Evolutionary conservation across 2,888 invertebrate genomes (phyloP).

Genomic region (Orthonevra nobilis): DNA sequence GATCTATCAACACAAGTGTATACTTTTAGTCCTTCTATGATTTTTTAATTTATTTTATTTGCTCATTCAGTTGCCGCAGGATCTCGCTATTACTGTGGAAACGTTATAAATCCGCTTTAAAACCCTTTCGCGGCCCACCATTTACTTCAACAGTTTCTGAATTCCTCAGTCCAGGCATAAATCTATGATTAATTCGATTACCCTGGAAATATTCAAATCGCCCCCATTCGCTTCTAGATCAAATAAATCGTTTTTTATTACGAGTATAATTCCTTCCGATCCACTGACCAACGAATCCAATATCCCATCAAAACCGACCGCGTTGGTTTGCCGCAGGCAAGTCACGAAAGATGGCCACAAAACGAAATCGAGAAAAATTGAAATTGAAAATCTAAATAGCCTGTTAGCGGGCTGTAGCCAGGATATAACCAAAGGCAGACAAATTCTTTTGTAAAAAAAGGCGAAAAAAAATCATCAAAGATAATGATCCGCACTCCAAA

Average conservation of each 20-base stretch:
- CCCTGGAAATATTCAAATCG: not conserved
- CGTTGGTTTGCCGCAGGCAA: not conserved
- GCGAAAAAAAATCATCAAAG: constrained; percentile 63
- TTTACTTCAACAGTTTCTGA: not conserved
- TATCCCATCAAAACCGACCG: not conserved
- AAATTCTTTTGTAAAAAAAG: constrained; percentile 10
- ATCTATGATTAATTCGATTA: constrained; percentile 2
- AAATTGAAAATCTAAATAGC: constrained; percentile 62
- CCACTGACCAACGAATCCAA: not conserved
- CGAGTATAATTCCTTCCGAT: not conserved
- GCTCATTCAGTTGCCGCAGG: no score
- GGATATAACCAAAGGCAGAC: constrained; percentile 36
- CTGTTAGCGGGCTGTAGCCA: constrained; percentile 32
- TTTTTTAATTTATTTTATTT: no score
- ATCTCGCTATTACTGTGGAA: no score
- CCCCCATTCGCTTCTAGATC: not conserved
- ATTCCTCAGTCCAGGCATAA: not conserved
- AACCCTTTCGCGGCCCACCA: not conserved
- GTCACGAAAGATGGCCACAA: constrained; percentile 17
- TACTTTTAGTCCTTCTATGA: no score
- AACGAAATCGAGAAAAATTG: not conserved
- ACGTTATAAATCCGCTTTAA: no score
- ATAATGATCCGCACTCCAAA: constrained; percentile 66
- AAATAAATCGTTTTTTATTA: not conserved
- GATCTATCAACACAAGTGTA: no score